Percentiles rank a stretch among this genome's conserved stretches.
phyloP scores from a whole-genome alignment of 2,888 invertebrate species.

The Sinentomon sp. region DNA sequence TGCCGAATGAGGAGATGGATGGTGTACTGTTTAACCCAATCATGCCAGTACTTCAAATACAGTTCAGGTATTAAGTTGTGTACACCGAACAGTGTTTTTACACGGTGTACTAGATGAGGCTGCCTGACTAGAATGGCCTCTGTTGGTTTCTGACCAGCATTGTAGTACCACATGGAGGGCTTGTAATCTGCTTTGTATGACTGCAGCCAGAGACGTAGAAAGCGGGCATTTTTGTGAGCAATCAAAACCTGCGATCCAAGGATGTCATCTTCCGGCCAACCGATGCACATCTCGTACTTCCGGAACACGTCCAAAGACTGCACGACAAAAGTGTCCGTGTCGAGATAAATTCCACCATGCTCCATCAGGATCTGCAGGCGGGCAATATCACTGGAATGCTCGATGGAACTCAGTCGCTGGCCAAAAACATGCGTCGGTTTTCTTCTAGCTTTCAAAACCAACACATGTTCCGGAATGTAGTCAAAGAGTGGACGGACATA shows the following conservation, averaged over 20 bases:
- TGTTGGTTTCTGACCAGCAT: conserved; percentile 22
- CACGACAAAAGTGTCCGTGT: conserved; percentile 20
- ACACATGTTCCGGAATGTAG: no score
- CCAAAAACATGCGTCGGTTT: conserved; percentile 21
- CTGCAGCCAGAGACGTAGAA: conserved; percentile 20
- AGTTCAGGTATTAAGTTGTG: conserved; percentile 19
- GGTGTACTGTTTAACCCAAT: conserved; percentile 19
- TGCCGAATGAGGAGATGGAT: conserved; percentile 21
- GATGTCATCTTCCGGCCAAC: conserved; percentile 19
- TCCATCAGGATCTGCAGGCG: conserved; percentile 19
- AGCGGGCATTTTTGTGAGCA: conserved; percentile 20
- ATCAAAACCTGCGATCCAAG: conserved; percentile 20
- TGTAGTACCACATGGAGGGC: conserved; percentile 21
- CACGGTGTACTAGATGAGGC: conserved; percentile 20
- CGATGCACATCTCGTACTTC: conserved; percentile 20
- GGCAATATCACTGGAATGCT: conserved; percentile 21
- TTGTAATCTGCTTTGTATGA: conserved; percentile 20
- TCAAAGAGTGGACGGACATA: no score
- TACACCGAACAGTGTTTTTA: conserved; percentile 20
- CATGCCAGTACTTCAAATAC: conserved; percentile 17
- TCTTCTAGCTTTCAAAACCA: no score
- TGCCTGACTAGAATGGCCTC: conserved; percentile 18
- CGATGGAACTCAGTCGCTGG: conserved; percentile 20
- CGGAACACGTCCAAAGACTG: conserved; percentile 19
- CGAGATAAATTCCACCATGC: conserved; percentile 21